Base-by-base conservation (phyloP, 1,140 invertebrate genomes). In the Heliconius hewitsoni region DNA sequence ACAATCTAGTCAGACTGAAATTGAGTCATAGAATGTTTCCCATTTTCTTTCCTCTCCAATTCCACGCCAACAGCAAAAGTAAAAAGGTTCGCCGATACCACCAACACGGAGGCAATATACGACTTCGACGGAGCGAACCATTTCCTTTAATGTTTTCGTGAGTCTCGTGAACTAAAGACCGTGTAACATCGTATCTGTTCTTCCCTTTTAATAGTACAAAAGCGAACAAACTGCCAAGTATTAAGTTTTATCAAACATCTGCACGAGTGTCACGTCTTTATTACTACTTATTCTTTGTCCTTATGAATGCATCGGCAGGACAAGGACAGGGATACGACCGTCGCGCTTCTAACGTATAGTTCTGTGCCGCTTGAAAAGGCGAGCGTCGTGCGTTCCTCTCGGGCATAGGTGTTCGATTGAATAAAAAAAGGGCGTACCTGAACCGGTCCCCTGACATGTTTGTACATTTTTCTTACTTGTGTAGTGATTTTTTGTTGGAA, bases 181-280 rank as follows among this genome's bases (percentile, higher is more conserved):
- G 86, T 90, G 90, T 92, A 90, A 93, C 91, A 86, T 85, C 88
- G 89, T 93, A 93, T 92, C 90, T 91, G 86, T 90, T 90, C 89
- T 88, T 90, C 85, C 85, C 88, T 93, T 91, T 91, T 94, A 93
- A 93, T 93, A 93, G 92, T 84, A 85, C 34, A 85, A 89, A 85
- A 91, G 81, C 85, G 89, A 89, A 91, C 88, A 91, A 94, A 92
- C 86, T 91, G 86, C 84, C 85, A 89, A 90, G 91, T 90, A 92
- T 92, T 92, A 93, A 90, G 87, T 93, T 94, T 94, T 94, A 94
- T 93, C 88, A 91, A 93, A 85, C 90, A 93, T 94, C 91, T 93
- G 91, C 88, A 94, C 85, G 89, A 91, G 87, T 92, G 90, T 93
- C 92, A 93, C 91, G 92, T 94, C 92, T 93, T 90, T 94, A 94